phyloP scores from a whole-genome alignment of 2,113 vertebrate genomes.

The Coreoperca whiteheadi region DNA sequence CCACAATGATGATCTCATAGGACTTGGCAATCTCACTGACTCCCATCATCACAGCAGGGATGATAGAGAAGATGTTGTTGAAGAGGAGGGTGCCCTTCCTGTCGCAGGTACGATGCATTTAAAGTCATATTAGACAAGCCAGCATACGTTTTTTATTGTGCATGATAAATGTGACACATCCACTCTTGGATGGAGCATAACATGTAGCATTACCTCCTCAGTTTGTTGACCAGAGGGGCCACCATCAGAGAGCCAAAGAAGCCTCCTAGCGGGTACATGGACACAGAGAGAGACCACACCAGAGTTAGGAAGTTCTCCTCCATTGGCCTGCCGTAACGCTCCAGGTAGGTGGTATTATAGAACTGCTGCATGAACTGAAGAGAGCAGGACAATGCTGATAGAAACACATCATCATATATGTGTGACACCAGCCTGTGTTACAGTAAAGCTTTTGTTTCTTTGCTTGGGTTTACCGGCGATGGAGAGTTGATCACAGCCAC shows the following conservation, averaged over 20 bases:
- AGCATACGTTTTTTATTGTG: not conserved
- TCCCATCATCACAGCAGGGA: constrained; percentile 92
- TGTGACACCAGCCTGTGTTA: not conserved
- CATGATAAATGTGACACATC: not conserved
- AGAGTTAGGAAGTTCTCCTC: constrained; percentile 74
- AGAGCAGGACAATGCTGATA: constrained; percentile 17
- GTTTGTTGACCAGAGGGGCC: constrained; percentile 88
- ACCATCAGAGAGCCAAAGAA: constrained; percentile 93
- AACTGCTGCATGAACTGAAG: constrained; percentile 90
- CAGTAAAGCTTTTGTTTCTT: not conserved
- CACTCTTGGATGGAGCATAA: not conserved
- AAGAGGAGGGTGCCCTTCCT: constrained; percentile 95
- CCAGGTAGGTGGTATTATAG: constrained; percentile 86
- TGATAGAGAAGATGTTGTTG: constrained; percentile 95
- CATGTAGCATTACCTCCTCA: constrained; percentile 86
- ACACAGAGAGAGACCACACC: constrained; percentile 94
- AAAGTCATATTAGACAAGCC: not conserved
- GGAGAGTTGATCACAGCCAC: constrained; percentile 94
- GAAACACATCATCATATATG: not conserved
- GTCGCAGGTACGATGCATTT: not conserved
- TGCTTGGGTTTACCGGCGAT: constrained; percentile 78
- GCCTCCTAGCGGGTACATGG: constrained; percentile 94
- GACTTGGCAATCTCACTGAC: constrained; percentile 85
- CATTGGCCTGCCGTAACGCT: constrained; percentile 65
- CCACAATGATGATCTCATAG: constrained; percentile 91